Percentiles rank a stretch among this genome's conserved stretches.
These are phyloP conservation scores for Heteromyza rotundicornis DNA, from an alignment of 2,888 invertebrate species.

Conservation along the genomic window DNA sequence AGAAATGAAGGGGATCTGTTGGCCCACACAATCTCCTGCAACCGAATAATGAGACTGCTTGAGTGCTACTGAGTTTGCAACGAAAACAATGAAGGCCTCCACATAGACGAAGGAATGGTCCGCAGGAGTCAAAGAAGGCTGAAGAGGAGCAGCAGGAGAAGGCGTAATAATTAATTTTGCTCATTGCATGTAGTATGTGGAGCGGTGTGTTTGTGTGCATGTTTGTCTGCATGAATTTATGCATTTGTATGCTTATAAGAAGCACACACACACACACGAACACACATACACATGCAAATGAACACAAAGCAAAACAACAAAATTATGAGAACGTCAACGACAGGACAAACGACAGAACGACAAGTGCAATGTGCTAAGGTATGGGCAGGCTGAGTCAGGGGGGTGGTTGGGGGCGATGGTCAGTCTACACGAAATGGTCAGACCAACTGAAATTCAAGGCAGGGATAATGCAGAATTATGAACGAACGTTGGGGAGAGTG, in stretches of 20 bases:
- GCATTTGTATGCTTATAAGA: slow-evolving; percentile 41
- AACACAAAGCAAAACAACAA: background rate
- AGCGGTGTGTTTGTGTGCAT: slow-evolving; percentile 7
- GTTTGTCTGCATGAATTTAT: background rate
- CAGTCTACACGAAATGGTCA: slow-evolving; percentile 1
- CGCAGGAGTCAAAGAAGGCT: too few species aligned
- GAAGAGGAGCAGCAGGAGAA: slow-evolving; percentile 24
- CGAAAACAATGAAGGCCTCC: background rate
- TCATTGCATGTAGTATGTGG: slow-evolving; percentile 45
- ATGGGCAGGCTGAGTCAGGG: too few species aligned
- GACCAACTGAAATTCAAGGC: background rate
- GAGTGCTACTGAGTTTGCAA: background rate
- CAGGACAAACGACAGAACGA: slow-evolving; percentile 7
- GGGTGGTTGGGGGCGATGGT: too few species aligned
- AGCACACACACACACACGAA: slow-evolving; percentile 30
- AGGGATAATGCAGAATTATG: background rate
- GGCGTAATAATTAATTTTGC: slow-evolving; percentile 57
- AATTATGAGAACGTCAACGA: slow-evolving; percentile 19
- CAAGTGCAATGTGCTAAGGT: too few species aligned
- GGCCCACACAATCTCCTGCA: background rate
- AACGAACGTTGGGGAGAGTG: too few species aligned
- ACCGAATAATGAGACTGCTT: too few species aligned
- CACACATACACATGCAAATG: background rate
- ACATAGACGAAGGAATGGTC: background rate
- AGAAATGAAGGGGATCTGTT: too few species aligned